Conservation (phyloP, 2,113 vertebrate genomes). For the Xiphophorus couchianus region DNA sequence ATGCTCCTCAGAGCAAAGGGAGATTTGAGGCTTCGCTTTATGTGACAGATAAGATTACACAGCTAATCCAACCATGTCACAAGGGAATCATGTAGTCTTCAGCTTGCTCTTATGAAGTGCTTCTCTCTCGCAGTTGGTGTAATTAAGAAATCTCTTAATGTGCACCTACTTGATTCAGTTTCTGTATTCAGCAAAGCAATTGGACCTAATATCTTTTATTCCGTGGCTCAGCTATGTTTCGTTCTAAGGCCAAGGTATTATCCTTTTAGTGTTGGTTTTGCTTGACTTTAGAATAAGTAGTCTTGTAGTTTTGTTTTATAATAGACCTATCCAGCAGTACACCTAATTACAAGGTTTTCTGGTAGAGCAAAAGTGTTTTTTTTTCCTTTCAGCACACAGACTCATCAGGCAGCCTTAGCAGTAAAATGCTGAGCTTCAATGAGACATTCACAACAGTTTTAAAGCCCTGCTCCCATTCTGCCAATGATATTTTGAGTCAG, state of each 20-base stretch:
- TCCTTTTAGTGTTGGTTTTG: constrained; percentile 77
- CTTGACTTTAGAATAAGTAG: constrained; percentile 72
- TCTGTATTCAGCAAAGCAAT: constrained; percentile 72
- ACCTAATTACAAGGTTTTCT: constrained; percentile 70
- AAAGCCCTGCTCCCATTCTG: constrained; percentile 15
- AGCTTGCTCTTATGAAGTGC: constrained; percentile 86
- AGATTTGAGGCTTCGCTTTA: constrained; percentile 85
- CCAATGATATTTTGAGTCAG: background rate
- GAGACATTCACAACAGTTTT: constrained; percentile 23
- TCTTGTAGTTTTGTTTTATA: constrained; percentile 77
- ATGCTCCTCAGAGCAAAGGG: constrained; percentile 80
- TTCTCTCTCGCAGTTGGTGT: constrained; percentile 62
- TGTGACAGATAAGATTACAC: constrained; percentile 87
- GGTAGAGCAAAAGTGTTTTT: constrained; percentile 46
- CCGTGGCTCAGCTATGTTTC: constrained; percentile 72
- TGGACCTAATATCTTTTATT: constrained; percentile 76
- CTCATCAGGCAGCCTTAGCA: constrained; percentile 19
- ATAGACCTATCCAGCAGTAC: constrained; percentile 60
- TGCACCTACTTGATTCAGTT: constrained; percentile 72
- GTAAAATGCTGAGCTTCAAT: constrained; percentile 3
- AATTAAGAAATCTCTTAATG: constrained; percentile 78
- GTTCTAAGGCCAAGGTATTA: constrained; percentile 75
- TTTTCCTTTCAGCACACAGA: constrained; percentile 26
- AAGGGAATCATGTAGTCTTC: constrained; percentile 81
- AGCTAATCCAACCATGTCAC: constrained; percentile 83